Conservation (phyloP, 35 echinoderm and acorn worm species). For the Stichopus chloronotus region DNA sequence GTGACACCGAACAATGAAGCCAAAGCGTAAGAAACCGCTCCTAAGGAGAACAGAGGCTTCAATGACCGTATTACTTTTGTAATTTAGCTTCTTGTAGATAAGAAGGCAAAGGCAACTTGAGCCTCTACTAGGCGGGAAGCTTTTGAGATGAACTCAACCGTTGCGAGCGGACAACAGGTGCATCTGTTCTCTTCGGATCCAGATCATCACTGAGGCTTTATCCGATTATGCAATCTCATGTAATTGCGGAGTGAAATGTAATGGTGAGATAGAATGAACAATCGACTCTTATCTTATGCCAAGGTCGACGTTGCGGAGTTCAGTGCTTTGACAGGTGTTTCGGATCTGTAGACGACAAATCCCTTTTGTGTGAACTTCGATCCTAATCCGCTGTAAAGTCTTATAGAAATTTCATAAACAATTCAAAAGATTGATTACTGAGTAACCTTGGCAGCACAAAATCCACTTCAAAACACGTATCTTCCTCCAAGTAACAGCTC, state of each 20-base stretch:
- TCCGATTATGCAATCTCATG: slow-evolving; percentile 18
- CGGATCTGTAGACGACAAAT: no score
- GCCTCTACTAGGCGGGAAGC: not conserved
- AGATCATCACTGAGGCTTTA: slow-evolving; percentile 8
- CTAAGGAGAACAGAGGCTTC: not conserved
- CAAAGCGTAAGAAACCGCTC: not conserved
- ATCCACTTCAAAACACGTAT: no score
- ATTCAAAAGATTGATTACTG: no score
- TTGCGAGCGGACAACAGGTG: not conserved
- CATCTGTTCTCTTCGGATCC: slow-evolving; percentile 21
- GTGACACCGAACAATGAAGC: not conserved
- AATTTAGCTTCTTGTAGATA: not conserved
- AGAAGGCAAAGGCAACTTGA: not conserved
- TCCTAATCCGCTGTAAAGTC: no score
- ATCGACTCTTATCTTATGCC: no score
- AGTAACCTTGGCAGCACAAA: no score
- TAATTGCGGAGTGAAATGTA: slow-evolving; percentile 23
- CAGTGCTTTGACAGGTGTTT: no score
- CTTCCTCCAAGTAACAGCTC: no score
- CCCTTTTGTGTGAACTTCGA: no score
- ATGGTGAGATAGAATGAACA: slow-evolving; percentile 2
- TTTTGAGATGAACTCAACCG: slow-evolving; percentile 32
- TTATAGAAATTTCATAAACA: no score
- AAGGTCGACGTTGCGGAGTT: no score
- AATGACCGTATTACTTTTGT: not conserved